phyloP scores from a whole-genome alignment of 30 jellyfish, hydroid and myxozoan genomes.

The Calvadosia cruxmelitensis region DNA sequence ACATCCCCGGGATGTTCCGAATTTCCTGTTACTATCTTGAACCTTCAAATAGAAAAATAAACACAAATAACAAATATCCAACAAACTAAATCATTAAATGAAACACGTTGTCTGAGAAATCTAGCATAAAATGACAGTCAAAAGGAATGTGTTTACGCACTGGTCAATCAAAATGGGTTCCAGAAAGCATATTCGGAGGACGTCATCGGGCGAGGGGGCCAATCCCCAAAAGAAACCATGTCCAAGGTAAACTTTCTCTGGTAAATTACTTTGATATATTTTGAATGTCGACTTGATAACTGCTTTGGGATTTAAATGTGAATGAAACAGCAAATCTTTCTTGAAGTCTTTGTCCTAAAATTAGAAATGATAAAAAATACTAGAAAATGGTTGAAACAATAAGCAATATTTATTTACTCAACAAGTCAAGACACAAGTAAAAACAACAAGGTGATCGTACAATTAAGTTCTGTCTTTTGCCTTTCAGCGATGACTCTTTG shows the following conservation, averaged over 20 bases:
- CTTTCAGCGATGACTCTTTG: slow-evolving; percentile 74
- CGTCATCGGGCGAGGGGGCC: slow-evolving; percentile 73
- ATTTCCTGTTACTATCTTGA: slow-evolving; percentile 69
- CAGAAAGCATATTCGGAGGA: slow-evolving; percentile 53
- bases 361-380: neutral
- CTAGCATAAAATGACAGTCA: neutral
- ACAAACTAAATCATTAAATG: too few species aligned
- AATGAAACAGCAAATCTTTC: slow-evolving; percentile 62
- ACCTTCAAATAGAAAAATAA: slow-evolving; percentile 5
- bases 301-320: slow-evolving; percentile 93
- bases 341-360: slow-evolving; percentile 84
- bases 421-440: too few species aligned
- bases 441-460: slow-evolving; percentile 5
- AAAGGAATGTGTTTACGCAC: slow-evolving; percentile 8
- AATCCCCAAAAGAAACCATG: slow-evolving; percentile 86
- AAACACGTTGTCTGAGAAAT: neutral
- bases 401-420: too few species aligned
- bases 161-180: slow-evolving; percentile 37
- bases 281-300: slow-evolving; percentile 70
- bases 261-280: slow-evolving; percentile 54
- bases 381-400: neutral
- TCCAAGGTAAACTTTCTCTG: slow-evolving; percentile 76
- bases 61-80: too few species aligned
- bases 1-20: slow-evolving; percentile 91
- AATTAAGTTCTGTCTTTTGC: slow-evolving; percentile 70